Evolutionary conservation across 2,113 vertebrate species (phyloP), one percentile per base, ranked within the genome.

Genomic region (Mirza zaza): DNA sequence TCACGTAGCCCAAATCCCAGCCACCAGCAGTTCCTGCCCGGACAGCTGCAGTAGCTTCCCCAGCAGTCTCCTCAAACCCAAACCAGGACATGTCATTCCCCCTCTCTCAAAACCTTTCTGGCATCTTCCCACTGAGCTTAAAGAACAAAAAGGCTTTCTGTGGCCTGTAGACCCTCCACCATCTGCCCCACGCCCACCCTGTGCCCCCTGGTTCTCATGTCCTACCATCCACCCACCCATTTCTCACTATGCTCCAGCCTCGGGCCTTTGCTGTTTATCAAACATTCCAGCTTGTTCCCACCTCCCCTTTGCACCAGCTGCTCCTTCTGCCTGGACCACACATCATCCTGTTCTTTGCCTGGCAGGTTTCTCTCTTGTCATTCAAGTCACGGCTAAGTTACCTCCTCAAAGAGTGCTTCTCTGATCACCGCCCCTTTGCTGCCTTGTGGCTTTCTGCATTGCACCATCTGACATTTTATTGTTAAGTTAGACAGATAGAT

Each of bases 341-440:
- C 5, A 25, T 27, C 36, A 36, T 61, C 65, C 61, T 29, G 12
- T 57, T 73, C 52, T 77, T 21, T 27, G 29, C 39, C 15, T 5
- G 17, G 42, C 7, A 3, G n/a, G 55, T 36, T 79, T 42, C 42
- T 34, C 42, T 55, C 57, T 45, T 42, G 23, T 83, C 65, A 14
- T 11, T 80, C 20, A 57, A 36, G 55, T 89, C 75, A 32, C 32
- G 52, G 68, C 29, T 27, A 63, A 17, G 70, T 21, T 61, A 48
- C 32, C 73, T 83, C 29, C 71, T 80, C 89, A 67, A 23, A 65
- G 36, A 92, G 23, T 25, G 48, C 61, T 87, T 77, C 85, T 68
- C 93, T 57, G 55, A 61, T 50, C 80, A 21, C 39, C 2, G 17
- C 25, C 67, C 12, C 14, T 32, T 59, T 48, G 1, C 11, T 67